Conservation (phyloP, 2,888 invertebrate genomes). For the Choreutis nemorana region DNA sequence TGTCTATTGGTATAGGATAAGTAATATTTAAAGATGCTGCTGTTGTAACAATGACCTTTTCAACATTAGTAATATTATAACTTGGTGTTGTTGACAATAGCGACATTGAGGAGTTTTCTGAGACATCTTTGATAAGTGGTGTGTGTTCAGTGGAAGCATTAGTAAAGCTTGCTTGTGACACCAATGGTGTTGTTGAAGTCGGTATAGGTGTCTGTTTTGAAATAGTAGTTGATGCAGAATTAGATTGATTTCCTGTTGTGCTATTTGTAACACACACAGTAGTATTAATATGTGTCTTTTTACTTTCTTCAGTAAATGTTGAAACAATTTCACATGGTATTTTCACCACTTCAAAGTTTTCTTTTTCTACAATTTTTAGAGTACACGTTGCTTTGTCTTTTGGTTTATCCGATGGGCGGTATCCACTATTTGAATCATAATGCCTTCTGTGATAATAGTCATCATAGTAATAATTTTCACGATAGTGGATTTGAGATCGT, state of each 20-base stretch:
- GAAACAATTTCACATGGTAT: constrained; percentile 57
- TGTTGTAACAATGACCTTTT: too few species aligned
- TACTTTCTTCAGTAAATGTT: constrained; percentile 40
- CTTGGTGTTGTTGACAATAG: too few species aligned
- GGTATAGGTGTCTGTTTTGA: constrained; percentile 1
- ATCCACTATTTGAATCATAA: constrained; percentile 11
- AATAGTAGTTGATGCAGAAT: constrained; percentile 1
- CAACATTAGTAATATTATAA: too few species aligned
- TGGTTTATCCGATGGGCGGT: constrained; percentile 15
- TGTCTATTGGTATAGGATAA: too few species aligned
- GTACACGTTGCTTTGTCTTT: constrained; percentile 32
- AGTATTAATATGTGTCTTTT: constrained; percentile 16
- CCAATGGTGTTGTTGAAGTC: constrained; percentile 1
- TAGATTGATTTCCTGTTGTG: constrained; percentile 16
- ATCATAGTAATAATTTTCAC: constrained; percentile 44
- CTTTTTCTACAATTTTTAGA: constrained; percentile 37
- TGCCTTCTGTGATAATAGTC: constrained; percentile 28
- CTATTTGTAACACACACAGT: constrained; percentile 34
- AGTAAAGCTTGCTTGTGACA: constrained; percentile 11
- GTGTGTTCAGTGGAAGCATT: too few species aligned
- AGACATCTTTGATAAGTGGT: too few species aligned
- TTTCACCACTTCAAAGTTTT: constrained; percentile 27
- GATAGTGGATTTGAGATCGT: constrained; percentile 36
- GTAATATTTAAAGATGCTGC: too few species aligned
- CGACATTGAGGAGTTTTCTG: too few species aligned